A percentile compares a stretch with the other conserved stretches of the same genome.
phyloP scores from a whole-genome alignment of 2,888 invertebrate species.

The Stenodema calcarata region DNA sequence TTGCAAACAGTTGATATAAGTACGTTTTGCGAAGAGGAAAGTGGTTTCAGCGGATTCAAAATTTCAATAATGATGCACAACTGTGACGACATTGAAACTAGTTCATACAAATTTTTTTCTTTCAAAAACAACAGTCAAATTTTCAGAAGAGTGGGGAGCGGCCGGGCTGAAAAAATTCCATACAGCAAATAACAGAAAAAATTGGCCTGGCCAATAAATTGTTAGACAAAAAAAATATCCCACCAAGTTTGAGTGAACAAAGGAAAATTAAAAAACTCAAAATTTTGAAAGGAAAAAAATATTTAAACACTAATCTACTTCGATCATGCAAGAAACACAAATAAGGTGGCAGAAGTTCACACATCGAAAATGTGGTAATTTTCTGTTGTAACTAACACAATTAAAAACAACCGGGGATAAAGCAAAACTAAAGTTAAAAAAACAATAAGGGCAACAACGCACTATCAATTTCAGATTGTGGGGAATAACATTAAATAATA shows the following conservation, averaged over 20 bases:
- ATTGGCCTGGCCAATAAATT: constrained; percentile 42
- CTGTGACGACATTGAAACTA: not conserved
- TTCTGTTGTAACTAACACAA: not conserved
- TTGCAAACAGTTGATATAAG: not conserved
- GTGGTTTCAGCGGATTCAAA: not conserved
- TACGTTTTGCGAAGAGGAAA: not conserved
- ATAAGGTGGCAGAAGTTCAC: not conserved
- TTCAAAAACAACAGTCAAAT: not conserved
- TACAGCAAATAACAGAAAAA: constrained; percentile 50
- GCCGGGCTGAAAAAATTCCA: constrained; percentile 54
- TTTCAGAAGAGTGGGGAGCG: constrained; percentile 51
- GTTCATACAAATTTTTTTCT: not conserved
- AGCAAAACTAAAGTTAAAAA: not conserved
- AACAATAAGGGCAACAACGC: not conserved
- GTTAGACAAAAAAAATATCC: not conserved
- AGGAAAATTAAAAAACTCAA: not conserved
- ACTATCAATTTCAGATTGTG: not conserved
- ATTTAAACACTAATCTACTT: not conserved
- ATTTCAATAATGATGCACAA: constrained; percentile 1
- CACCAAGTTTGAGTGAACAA: constrained; percentile 1
- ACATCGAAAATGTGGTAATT: not conserved
- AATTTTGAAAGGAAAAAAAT: not conserved
- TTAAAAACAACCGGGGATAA: not conserved
- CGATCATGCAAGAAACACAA: constrained; percentile 16
- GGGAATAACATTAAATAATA: not conserved